These are phyloP conservation scores for Mythimna impura DNA, from an alignment of 2,888 invertebrate species.

Conservation along the genomic window DNA sequence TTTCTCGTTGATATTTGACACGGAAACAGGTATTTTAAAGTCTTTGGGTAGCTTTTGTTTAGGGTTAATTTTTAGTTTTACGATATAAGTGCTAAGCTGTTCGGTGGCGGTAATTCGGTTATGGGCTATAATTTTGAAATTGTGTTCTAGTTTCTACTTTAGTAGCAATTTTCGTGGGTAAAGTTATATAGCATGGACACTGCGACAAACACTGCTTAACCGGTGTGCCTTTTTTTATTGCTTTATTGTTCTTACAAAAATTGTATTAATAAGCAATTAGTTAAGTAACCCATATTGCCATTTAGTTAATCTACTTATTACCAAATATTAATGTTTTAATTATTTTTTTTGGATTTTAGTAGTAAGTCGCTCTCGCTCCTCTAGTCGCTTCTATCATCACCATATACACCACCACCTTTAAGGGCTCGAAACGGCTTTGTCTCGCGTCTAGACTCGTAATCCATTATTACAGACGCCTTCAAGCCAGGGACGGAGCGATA, in stretches of 20 bases:
- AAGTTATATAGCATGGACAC: background rate
- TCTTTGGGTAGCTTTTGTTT: conserved; percentile 38
- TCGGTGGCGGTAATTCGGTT: conserved; percentile 35
- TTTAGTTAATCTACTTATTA: background rate
- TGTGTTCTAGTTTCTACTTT: conserved; percentile 3
- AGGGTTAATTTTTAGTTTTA: conserved; percentile 53
- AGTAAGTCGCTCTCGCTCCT: conserved; percentile 13
- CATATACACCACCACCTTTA: conserved; percentile 58
- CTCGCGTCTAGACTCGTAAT: conserved; percentile 88
- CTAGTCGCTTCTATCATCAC: conserved; percentile 59
- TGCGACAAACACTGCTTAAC: background rate
- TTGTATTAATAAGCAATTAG: background rate
- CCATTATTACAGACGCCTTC: conserved; percentile 86
- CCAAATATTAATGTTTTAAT: background rate
- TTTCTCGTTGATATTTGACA: conserved; percentile 59
- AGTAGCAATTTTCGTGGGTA: background rate
- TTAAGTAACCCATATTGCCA: too few relatives aligned
- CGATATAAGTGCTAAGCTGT: conserved; percentile 40
- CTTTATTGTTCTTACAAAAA: background rate
- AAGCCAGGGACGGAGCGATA: conserved; percentile 78
- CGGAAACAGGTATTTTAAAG: conserved; percentile 60
- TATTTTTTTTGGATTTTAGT: background rate
- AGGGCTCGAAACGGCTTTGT: conserved; percentile 86
- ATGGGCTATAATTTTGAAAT: conserved; percentile 34
- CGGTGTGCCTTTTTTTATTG: background rate